Evolutionary conservation across 2,888 invertebrate species (phyloP), one percentile per base, ranked within the genome.

Genomic region (Heteropelma amictum): DNA sequence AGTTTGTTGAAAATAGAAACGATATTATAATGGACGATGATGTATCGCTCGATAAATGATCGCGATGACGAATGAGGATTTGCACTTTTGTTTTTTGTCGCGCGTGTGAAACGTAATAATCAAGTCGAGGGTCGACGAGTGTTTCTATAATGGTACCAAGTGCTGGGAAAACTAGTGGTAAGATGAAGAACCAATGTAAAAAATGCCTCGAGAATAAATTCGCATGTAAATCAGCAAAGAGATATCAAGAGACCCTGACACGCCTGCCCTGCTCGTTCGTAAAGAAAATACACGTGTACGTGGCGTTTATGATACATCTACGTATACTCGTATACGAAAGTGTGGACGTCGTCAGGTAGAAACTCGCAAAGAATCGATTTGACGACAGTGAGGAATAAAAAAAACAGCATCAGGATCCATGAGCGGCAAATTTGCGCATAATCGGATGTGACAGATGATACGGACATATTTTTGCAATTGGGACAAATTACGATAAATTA

Each of bases 361-460:
- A 75, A 71, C 67, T 75, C 71, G 68, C 71, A 56, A 17, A 12
- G 35, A 28, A 71, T 75, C 71, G 71, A 71, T 75, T 68, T 35
- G 35, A 53, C 63, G 42, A 33, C 61, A 26, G 10, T 63, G 67
- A 71, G 61, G 35, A 3, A 58, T 58, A 63, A 75, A 67, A 71
- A 75, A 71, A 71, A 53, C 74, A n/a, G n/a, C n/a, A n/a, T n/a
- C 70, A 65, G 74, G 68, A 71, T 67, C 42, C 49, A 38, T 17
- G 17, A 7, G 12, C 35, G 49, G 51, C 19, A 58, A 68, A 58
- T 58, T 49, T 68, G 12, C 49, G 49, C 33, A 17, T 26, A 28
- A 26, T n/a, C n/a, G n/a, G n/a, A n/a, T n/a, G n/a, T n/a, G n/a
- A n/a, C n/a, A n/a, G n/a, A n/a, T n/a, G n/a, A n/a, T n/a, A n/a